phyloP scores from a whole-genome alignment of 2,888 invertebrate genomes.

The Epinotia ramella region DNA sequence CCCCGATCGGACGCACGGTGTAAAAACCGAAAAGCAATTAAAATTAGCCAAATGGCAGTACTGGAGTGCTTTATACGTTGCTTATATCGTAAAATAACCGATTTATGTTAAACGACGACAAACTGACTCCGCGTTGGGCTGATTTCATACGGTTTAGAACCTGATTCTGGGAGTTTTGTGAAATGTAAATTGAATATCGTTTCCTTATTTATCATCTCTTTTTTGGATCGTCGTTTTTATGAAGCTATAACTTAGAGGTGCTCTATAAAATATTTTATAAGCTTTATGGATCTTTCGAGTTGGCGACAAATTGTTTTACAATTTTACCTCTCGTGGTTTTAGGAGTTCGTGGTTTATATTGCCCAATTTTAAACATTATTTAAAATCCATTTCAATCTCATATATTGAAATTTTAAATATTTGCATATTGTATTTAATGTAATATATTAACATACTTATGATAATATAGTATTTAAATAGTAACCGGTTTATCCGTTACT shows the following conservation, averaged over 20 bases:
- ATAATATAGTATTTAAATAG: too few relatives aligned
- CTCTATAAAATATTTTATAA: conserved; percentile 32
- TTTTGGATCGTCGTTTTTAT: conserved; percentile 24
- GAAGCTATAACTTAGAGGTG: conserved; percentile 20
- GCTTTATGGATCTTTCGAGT: conserved; percentile 17
- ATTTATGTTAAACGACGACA: conserved; percentile 69
- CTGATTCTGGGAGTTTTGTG: conserved; percentile 48
- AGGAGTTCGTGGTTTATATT: not conserved
- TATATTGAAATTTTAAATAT: too few relatives aligned
- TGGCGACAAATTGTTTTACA: not conserved
- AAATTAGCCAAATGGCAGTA: conserved; percentile 78
- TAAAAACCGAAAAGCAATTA: conserved; percentile 74
- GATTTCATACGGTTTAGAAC: conserved; percentile 57
- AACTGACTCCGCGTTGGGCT: conserved; percentile 52
- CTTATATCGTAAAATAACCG: conserved; percentile 70
- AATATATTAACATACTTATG: too few relatives aligned
- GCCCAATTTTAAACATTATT: too few relatives aligned
- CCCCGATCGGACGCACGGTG: conserved; percentile 63
- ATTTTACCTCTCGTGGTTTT: not conserved
- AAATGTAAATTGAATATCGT: conserved; percentile 31
- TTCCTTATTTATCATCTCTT: conserved; percentile 29
- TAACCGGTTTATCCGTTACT: too few relatives aligned
- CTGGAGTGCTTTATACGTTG: conserved; percentile 69
- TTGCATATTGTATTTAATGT: too few relatives aligned
- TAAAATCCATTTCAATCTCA: too few relatives aligned